Conservation (phyloP, 2,888 invertebrate species). For the Myathropa florea region DNA sequence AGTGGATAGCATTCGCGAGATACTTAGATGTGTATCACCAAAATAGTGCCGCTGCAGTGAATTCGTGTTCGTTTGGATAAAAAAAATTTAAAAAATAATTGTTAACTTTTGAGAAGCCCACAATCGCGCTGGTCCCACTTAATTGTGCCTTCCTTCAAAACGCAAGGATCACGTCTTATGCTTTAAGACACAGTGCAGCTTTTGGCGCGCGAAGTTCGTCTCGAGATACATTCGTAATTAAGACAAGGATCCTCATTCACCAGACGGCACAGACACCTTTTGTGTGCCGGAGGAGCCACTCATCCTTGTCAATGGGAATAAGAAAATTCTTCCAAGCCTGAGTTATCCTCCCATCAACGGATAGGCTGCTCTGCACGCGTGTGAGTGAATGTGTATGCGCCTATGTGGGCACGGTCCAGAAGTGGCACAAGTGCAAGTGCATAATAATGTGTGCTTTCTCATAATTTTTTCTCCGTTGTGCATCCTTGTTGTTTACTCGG, state of each 20-base stretch:
- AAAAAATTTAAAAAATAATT: not conserved
- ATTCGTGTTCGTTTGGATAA: not conserved
- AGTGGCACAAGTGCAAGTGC: conserved; percentile 70
- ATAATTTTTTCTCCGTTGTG: conserved; percentile 50
- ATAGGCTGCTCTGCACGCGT: not conserved
- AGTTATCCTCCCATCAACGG: conserved; percentile 39
- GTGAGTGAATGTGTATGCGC: not conserved
- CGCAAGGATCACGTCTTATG: not conserved
- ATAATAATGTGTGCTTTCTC: conserved; percentile 67
- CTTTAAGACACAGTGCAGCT: conserved; percentile 2
- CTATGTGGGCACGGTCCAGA: conserved; percentile 51
- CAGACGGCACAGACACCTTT: conserved; percentile 38
- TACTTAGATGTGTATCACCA: conserved; percentile 16
- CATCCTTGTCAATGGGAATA: conserved; percentile 34
- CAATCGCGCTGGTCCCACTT: not conserved
- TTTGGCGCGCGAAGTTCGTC: conserved; percentile 59
- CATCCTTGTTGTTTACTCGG: conserved; percentile 46
- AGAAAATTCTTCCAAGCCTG: conserved; percentile 17
- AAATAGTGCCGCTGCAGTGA: not conserved
- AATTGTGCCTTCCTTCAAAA: conserved; percentile 3
- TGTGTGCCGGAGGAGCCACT: conserved; percentile 32
- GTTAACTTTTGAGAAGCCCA: not conserved
- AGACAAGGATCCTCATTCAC: conserved; percentile 11
- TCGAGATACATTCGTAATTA: conserved; percentile 24
- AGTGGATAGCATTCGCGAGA: conserved; percentile 47